These are phyloP conservation scores for Troides oblongomaculatus DNA, from an alignment of 2,888 invertebrate genomes.

Conservation along the genomic window DNA sequence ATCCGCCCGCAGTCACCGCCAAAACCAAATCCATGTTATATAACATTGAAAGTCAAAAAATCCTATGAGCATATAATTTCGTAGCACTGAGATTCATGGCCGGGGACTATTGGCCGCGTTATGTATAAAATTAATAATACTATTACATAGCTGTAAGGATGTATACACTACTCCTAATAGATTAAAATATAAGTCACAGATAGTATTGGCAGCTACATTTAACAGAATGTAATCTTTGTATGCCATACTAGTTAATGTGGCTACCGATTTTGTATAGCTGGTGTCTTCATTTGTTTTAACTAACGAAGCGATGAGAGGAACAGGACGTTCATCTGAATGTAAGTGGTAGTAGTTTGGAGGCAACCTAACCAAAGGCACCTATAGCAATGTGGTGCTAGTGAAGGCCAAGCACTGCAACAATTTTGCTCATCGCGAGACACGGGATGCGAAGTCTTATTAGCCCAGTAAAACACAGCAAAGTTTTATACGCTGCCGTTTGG, in stretches of 20 bases:
- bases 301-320: no score
- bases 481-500: no score
- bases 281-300: no score
- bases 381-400: background rate
- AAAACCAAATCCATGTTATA: slow-evolving; percentile 3
- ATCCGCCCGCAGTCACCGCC: slow-evolving; percentile 10
- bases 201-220: background rate
- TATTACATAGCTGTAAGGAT: background rate
- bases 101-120: slow-evolving; percentile 9
- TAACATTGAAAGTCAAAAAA: background rate
- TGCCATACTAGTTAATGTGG: no score
- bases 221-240: background rate
- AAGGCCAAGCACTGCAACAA: background rate
- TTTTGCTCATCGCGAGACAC: no score
- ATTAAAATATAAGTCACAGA: background rate
- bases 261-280: background rate
- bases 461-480: no score
- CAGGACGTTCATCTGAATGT: no score
- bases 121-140: background rate
- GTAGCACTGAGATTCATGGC: slow-evolving; percentile 21
- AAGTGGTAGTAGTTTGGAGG: no score
- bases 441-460: no score
- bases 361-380: no score
- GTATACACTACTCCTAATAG: background rate
- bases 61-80: slow-evolving; percentile 5